Percentiles rank a stretch among this genome's conserved stretches.
These are phyloP conservation scores for Tachina grossa DNA, from an alignment of 2,888 invertebrate species.

Conservation along the genomic window DNA sequence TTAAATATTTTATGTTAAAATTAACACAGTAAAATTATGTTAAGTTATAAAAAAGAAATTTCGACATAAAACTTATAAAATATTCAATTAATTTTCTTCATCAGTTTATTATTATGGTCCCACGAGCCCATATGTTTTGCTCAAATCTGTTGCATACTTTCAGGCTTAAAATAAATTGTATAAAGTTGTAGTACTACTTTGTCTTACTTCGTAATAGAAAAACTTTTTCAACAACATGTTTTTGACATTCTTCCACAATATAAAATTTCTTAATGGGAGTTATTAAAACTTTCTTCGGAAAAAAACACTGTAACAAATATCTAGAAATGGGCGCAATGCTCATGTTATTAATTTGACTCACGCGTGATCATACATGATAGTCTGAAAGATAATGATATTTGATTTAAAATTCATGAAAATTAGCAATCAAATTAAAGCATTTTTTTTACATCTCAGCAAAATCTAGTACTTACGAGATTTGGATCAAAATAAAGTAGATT, in stretches of 20 bases:
- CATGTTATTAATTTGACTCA: too few relatives aligned
- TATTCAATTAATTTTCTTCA: neutral
- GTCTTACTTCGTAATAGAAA: neutral
- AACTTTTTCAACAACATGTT: too few relatives aligned
- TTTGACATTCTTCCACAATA: neutral
- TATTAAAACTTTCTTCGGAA: conserved; percentile 1
- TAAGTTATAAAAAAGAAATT: neutral
- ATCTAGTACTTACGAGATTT: too few relatives aligned
- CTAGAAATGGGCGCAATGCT: too few relatives aligned
- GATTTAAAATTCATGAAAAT: too few relatives aligned
- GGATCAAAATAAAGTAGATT: too few relatives aligned
- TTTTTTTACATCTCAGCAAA: too few relatives aligned
- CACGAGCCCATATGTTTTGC: neutral
- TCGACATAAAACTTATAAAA: neutral
- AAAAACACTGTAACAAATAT: neutral
- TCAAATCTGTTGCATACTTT: neutral
- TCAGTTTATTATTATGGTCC: neutral
- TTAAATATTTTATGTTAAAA: conserved; percentile 9
- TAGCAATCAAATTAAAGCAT: too few relatives aligned
- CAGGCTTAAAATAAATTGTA: neutral
- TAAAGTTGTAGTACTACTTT: neutral
- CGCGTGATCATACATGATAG: too few relatives aligned
- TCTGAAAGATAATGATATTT: too few relatives aligned
- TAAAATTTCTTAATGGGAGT: neutral
- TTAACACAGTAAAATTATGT: neutral